Evolutionary conservation across 2,113 vertebrate species (phyloP).

Genomic region (Thymallus thymallus): DNA sequence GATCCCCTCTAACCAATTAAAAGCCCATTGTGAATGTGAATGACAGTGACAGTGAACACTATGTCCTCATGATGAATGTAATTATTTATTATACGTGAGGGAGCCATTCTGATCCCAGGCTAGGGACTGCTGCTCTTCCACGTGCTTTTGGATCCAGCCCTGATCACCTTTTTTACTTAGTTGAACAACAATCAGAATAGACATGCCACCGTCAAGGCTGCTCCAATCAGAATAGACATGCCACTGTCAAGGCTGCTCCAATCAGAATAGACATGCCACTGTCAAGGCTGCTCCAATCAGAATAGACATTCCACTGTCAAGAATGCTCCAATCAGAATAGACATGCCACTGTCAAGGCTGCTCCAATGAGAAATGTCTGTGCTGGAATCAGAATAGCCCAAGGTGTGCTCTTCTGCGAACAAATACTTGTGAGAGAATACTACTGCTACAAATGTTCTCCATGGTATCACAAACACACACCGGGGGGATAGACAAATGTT

Average conservation of each 20-base stretch:
- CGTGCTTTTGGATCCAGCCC: conserved; percentile 33
- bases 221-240: too few species aligned
- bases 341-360: conserved; percentile 27
- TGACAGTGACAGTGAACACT: conserved; percentile 34
- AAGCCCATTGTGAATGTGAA: conserved; percentile 40
- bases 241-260: too few species aligned
- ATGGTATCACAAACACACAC: conserved; percentile 20
- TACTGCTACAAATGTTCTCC: conserved; percentile 20
- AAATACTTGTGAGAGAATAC: conserved; percentile 30
- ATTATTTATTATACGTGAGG: conserved; percentile 57
- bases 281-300: too few species aligned
- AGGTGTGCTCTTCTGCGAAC: conserved; percentile 33
- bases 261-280: too few species aligned
- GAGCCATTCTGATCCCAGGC: conserved; percentile 45
- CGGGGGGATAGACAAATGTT: conserved; percentile 19
- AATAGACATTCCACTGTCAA: too few species aligned
- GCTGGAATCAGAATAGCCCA: conserved; percentile 22
- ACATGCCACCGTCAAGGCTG: too few species aligned
- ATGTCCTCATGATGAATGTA: conserved; percentile 59
- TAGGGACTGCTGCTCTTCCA: conserved; percentile 29
- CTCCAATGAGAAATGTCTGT: conserved; percentile 15
- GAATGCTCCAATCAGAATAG: too few species aligned
- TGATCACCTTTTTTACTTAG: conserved; percentile 43
- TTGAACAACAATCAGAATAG: conserved; percentile 48
- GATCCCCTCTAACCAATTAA: conserved; percentile 28